Evolutionary conservation across 2,888 invertebrate genomes (phyloP), one percentile per base, ranked within the genome.

Genomic region (Plagodis dolabraria): DNA sequence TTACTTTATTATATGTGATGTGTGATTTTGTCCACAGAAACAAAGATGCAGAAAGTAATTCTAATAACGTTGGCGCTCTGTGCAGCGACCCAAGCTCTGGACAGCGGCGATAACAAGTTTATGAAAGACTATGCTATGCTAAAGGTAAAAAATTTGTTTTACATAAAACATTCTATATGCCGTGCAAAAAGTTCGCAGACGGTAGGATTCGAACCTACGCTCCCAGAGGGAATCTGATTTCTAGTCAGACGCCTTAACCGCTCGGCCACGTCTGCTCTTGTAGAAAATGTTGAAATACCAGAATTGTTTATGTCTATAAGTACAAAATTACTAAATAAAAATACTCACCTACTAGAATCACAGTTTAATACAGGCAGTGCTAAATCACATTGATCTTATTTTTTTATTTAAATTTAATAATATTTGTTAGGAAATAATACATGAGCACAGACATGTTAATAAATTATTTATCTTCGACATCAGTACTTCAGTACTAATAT

Each of bases 121-220:
- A 93, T 95, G 75, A 95, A 95, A 76, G 95, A 95, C 84, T 95
- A 95, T 74, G 95, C 95, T 22, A 95, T 95, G 94, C 94, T 95
- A 93, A 95, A 95, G 94, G 95, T 95, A 80, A 34, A 57, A 51
- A 46, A 47, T 12, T 49, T 36, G 43, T 35, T 49, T 33, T 46
- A 46, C 0, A 60, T 46, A 7, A 60, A 65, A 68, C 22, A 22
- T 36, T 36, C 7, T 1, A 7, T 36, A 8, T 1, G 9, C 36
- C 48, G 33, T 0, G 49, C 69, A 80, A 89, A 85, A 76, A 63
- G 5, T 78, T 76, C 96, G 96, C 96, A 96, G 96, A 95, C 95
- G 95, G 96, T 95, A 96, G 96, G 96, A 96, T 95, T 96, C 96
- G 96, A 96, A 96, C 96, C 96, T 96, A 96, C 96, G 96, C 96